Conservation (phyloP, 2,113 vertebrate genomes). For the Thalassoma bifasciatum region DNA sequence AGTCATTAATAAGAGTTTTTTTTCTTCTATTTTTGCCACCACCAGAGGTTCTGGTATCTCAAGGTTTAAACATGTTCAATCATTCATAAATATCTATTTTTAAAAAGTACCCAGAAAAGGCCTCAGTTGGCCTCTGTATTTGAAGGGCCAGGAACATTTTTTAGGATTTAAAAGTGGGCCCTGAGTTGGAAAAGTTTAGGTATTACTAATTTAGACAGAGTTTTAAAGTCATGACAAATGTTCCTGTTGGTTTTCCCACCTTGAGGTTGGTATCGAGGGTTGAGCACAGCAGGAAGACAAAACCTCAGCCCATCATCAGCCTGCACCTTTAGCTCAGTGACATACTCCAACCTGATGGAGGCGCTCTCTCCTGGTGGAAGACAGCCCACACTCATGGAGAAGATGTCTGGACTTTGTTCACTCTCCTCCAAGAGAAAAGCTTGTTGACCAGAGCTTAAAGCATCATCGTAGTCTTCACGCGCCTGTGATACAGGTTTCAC, state of each 20-base stretch:
- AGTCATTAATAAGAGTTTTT: no score
- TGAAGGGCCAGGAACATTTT: no score
- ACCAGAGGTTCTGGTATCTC: no score
- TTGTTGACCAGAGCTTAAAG: slow-evolving; percentile 82
- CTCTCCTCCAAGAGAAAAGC: slow-evolving; percentile 87
- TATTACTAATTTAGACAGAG: not conserved
- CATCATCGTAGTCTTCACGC: slow-evolving; percentile 81
- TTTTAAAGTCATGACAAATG: not conserved
- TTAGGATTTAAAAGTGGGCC: no score
- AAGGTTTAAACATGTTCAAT: no score
- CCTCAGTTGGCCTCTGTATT: no score
- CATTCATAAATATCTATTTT: no score
- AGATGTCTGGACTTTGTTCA: slow-evolving; percentile 80
- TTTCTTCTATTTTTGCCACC: no score
- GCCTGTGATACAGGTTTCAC: slow-evolving; percentile 71
- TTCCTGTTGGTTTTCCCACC: slow-evolving; percentile 65
- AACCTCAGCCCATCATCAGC: slow-evolving; percentile 84
- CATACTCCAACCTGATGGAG: slow-evolving; percentile 82
- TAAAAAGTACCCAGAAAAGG: no score
- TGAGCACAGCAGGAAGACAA: slow-evolving; percentile 85
- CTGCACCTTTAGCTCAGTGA: slow-evolving; percentile 85
- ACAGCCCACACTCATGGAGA: slow-evolving; percentile 85
- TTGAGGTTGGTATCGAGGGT: slow-evolving; percentile 83
- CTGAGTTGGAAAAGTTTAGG: no score
- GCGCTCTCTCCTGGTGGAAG: slow-evolving; percentile 81